Evolutionary conservation across 2,113 vertebrate genomes (phyloP).

Genomic region (Stegastes partitus): DNA sequence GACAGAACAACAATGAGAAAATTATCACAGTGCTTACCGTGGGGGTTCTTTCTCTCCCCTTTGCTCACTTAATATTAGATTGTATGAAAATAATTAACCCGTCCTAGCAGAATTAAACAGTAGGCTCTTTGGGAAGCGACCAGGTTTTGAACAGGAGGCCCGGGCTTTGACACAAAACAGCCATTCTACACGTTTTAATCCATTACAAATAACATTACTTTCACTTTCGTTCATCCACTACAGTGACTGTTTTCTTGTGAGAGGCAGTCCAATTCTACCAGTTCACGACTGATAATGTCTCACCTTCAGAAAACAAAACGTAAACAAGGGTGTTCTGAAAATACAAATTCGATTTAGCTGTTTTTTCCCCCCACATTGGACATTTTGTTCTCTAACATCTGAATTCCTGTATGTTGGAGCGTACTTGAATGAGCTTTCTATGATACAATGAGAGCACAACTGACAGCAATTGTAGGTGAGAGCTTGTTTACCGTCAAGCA

Average conservation of each 20-base stretch:
- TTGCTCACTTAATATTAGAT: conserved; percentile 42
- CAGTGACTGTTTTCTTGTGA: not conserved
- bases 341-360: too few relatives aligned
- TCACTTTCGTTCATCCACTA: conserved; percentile 4
- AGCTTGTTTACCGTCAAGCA: not conserved
- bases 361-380: not conserved
- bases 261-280: not conserved
- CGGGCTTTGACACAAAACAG: conserved; percentile 19
- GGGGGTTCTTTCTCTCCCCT: conserved; percentile 28
- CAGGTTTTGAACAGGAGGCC: conserved; percentile 13
- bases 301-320: not conserved
- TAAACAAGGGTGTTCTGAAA: not conserved
- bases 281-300: not conserved
- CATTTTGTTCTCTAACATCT: not conserved
- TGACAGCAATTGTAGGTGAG: not conserved
- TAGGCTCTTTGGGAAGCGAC: conserved; percentile 30
- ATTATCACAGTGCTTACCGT: conserved; percentile 56
- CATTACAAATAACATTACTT: conserved; percentile 6
- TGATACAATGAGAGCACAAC: not conserved
- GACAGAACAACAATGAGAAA: conserved; percentile 68
- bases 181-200: not conserved
- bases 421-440: not conserved
- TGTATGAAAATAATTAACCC: conserved; percentile 61
- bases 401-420: not conserved
- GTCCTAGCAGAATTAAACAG: conserved; percentile 29